phyloP scores from a whole-genome alignment of 37 sponge, comb jelly and placozoan genomes.

The Dysidea cf. avara region DNA sequence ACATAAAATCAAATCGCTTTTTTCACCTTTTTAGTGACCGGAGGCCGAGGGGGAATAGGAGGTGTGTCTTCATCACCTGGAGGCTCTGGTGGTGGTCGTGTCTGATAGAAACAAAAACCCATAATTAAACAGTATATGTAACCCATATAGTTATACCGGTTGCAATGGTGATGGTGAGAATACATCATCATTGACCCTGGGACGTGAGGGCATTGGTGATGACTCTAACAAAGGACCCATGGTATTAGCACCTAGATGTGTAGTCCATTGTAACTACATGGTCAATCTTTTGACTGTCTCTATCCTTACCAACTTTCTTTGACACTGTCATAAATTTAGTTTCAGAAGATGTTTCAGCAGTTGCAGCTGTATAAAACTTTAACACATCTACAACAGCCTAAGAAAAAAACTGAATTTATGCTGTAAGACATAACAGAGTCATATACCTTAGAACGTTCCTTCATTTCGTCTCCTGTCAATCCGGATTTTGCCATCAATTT shows the following conservation, averaged over 20 bases:
- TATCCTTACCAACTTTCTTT: not conserved
- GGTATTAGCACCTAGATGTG: too few relatives aligned
- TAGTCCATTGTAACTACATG: too few relatives aligned
- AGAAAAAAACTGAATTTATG: conserved; percentile 75
- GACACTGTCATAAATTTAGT: conserved; percentile 79
- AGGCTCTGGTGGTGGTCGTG: conserved; percentile 12
- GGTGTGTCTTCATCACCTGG: conserved; percentile 24
- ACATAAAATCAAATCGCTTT: too few relatives aligned
- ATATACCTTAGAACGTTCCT: conserved; percentile 43
- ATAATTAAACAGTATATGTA: too few relatives aligned
- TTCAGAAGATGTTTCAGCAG: conserved; percentile 22
- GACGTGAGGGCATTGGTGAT: too few relatives aligned
- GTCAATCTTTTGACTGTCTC: too few relatives aligned
- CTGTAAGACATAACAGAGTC: conserved; percentile 7
- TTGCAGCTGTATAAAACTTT: conserved; percentile 79
- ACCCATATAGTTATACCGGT: too few relatives aligned
- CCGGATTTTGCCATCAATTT: too few relatives aligned
- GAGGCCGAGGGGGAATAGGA: conserved; percentile 35
- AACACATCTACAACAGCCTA: conserved; percentile 91
- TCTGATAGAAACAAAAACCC: too few relatives aligned
- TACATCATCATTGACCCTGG: too few relatives aligned
- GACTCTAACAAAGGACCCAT: too few relatives aligned
- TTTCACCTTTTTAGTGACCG: conserved; percentile 34
- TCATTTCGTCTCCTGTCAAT: conserved; percentile 19
- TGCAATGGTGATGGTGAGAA: too few relatives aligned